Evolutionary conservation across 2,888 invertebrate genomes (phyloP).

Genomic region (Tipula vernalis): DNA sequence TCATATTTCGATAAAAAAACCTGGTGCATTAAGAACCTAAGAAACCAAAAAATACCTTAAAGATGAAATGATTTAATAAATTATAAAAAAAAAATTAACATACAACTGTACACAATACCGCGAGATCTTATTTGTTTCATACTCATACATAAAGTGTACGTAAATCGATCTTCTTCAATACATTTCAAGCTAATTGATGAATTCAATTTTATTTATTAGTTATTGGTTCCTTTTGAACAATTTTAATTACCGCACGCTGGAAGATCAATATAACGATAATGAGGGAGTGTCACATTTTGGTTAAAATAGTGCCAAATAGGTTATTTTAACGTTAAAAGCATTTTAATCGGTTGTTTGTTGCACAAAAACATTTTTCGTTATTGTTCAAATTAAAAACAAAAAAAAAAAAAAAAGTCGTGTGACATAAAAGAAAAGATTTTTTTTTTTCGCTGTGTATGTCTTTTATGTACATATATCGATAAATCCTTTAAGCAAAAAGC

Average conservation of each 20-base stretch:
- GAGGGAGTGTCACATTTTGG: neutral
- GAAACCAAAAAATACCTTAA: neutral
- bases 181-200: neutral
- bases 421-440: neutral
- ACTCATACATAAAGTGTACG: neutral
- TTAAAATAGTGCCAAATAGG: neutral
- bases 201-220: neutral
- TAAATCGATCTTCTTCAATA: neutral
- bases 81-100: neutral
- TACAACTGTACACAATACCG: neutral
- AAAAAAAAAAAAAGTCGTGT: neutral
- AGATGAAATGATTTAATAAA: slow-evolving; percentile 8
- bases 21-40: neutral
- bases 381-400: neutral
- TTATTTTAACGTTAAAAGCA: neutral
- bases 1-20: slow-evolving; percentile 7
- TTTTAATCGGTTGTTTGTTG: neutral
- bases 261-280: neutral
- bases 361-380: neutral
- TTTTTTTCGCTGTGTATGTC: neutral
- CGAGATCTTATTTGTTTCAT: neutral
- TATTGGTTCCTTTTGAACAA: neutral
- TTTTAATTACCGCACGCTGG: neutral
- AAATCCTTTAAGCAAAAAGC: neutral
- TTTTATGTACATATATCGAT: neutral